Conservation (phyloP, 2,888 invertebrate genomes). For the Parnassius smintheus region DNA sequence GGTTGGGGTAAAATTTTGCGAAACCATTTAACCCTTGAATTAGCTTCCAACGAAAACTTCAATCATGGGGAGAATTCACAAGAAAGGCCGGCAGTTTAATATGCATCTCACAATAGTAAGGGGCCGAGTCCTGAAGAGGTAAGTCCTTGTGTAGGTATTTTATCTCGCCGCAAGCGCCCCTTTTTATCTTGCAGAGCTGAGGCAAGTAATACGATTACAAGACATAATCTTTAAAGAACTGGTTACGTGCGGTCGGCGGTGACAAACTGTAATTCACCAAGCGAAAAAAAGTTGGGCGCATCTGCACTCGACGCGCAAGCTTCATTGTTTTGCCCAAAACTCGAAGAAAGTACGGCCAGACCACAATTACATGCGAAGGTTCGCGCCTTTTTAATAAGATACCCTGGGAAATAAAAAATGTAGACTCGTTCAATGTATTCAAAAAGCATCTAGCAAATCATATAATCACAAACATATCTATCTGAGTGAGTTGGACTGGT, state of each 20-base stretch:
- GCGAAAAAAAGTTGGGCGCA: no score
- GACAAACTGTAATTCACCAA: no score
- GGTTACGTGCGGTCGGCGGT: slow-evolving; percentile 38
- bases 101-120: slow-evolving; percentile 74
- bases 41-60: slow-evolving; percentile 61
- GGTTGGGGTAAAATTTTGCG: slow-evolving; percentile 22
- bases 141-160: slow-evolving; percentile 68
- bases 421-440: no score
- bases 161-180: slow-evolving; percentile 70
- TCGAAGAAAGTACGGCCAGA: no score
- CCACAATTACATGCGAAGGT: no score
- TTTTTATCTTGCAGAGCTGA: slow-evolving; percentile 54
- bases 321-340: no score
- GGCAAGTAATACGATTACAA: slow-evolving; percentile 59
- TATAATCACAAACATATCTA: no score
- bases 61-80: slow-evolving; percentile 64
- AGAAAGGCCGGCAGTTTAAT: slow-evolving; percentile 67
- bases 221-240: slow-evolving; percentile 64
- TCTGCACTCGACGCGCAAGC: no score
- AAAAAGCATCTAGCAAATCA: no score
- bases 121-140: slow-evolving; percentile 72
- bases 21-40: slow-evolving; percentile 64
- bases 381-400: no score
- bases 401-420: no score
- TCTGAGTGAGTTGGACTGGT: no score